phyloP scores from a whole-genome alignment of 2,113 vertebrate species.

The Gavia stellata region DNA sequence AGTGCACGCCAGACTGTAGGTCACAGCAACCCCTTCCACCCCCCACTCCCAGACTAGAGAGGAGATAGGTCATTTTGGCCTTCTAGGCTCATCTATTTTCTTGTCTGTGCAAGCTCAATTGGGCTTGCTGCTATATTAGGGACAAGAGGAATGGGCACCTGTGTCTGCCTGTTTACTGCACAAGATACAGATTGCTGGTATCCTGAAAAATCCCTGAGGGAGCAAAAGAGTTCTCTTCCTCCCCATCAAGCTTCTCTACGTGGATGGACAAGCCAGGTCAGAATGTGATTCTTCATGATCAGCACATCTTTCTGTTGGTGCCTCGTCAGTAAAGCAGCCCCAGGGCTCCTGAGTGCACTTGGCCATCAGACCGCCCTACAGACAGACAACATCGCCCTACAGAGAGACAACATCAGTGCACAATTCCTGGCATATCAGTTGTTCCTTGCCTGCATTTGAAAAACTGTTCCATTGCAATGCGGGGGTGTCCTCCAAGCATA shows the following conservation, averaged over 20 bases:
- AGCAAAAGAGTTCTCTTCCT: neutral
- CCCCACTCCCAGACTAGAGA: neutral
- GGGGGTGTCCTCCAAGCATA: neutral
- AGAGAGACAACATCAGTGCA: fast-evolving
- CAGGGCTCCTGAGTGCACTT: neutral
- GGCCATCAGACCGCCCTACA: neutral
- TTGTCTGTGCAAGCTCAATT: neutral
- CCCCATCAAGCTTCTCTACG: neutral
- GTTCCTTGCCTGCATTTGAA: neutral
- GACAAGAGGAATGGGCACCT: neutral
- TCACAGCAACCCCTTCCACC: neutral
- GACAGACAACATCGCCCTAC: fast-evolving
- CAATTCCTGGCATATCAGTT: neutral
- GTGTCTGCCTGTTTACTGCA: neutral
- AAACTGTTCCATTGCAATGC: fast-evolving
- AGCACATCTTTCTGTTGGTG: neutral
- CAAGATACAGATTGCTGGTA: neutral
- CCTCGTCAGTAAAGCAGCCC: neutral
- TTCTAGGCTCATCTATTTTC: neutral
- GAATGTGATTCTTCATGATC: neutral
- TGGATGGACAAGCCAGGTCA: neutral
- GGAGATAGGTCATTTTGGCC: neutral
- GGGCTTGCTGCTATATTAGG: neutral
- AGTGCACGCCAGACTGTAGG: neutral
- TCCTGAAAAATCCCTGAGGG: neutral